phyloP scores from a whole-genome alignment of 2,888 invertebrate species.

The Lepidocyrtoides sp. region DNA sequence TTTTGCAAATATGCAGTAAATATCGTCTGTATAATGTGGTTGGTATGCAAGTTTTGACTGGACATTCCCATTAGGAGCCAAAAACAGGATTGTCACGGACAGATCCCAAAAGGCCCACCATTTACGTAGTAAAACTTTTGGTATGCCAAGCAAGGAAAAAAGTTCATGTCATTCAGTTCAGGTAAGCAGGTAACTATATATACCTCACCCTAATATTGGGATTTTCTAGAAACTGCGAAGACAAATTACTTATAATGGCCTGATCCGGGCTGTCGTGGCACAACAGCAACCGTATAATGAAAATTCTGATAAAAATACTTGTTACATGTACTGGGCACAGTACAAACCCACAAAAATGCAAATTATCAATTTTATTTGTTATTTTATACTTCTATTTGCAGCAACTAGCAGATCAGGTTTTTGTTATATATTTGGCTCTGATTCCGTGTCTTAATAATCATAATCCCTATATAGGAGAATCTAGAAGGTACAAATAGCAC shows the following conservation, averaged over 20 bases:
- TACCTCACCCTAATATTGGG: not conserved
- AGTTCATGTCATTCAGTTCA: too few species aligned
- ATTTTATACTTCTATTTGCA: not conserved
- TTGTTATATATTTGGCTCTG: constrained; percentile 17
- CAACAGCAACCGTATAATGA: too few species aligned
- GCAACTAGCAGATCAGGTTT: constrained; percentile 53
- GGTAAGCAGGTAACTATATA: too few species aligned
- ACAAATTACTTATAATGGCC: not conserved
- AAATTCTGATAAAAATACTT: too few species aligned
- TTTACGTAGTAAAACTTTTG: constrained; percentile 11
- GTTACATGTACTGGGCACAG: not conserved
- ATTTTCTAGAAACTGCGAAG: not conserved
- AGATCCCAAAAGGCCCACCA: not conserved
- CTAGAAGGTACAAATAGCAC: too few species aligned
- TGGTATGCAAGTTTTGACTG: constrained; percentile 48
- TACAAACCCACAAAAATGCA: not conserved
- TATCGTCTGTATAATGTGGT: not conserved
- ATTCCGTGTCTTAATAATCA: not conserved
- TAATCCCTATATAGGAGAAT: too few species aligned
- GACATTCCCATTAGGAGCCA: constrained; percentile 60
- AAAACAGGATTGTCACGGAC: constrained; percentile 71
- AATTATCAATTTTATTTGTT: not conserved
- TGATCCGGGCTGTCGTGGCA: not conserved
- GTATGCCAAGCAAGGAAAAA: not conserved
- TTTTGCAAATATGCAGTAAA: not conserved